These are phyloP conservation scores for Oscheius sp. DNA, from an alignment of 1,140 invertebrate species.

Conservation along the genomic window DNA sequence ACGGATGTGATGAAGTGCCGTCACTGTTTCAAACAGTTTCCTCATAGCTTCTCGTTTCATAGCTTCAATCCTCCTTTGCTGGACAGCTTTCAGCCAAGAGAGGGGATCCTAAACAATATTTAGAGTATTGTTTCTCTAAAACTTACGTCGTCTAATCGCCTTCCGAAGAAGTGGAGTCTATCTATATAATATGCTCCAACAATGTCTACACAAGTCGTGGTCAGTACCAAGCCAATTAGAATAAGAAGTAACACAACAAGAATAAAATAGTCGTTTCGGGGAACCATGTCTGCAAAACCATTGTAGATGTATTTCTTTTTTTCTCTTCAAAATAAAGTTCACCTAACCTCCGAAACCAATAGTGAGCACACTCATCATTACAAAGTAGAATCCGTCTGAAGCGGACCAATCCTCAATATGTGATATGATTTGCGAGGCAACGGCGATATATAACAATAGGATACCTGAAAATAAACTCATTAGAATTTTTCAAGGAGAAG, in stretches of 20 bases:
- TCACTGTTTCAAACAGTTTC: constrained; percentile 60
- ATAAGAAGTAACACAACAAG: constrained; percentile 48
- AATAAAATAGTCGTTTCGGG: constrained; percentile 52
- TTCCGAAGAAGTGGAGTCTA: constrained; percentile 57
- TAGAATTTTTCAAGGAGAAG: neutral
- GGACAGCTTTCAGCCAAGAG: constrained; percentile 59
- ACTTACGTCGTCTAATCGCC: constrained; percentile 54
- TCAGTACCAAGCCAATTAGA: constrained; percentile 51
- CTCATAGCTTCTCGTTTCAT: constrained; percentile 61
- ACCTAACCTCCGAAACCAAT: constrained; percentile 57
- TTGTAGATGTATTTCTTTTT: neutral
- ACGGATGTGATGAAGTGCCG: constrained; percentile 54
- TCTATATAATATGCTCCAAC: constrained; percentile 61
- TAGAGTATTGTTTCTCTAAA: neutral
- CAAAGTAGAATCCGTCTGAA: constrained; percentile 55
- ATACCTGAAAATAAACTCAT: constrained; percentile 41
- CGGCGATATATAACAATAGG: constrained; percentile 49
- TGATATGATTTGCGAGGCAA: constrained; percentile 50
- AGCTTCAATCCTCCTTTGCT: constrained; percentile 58
- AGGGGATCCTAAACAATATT: constrained; percentile 53
- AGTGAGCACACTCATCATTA: constrained; percentile 59
- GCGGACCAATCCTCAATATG: constrained; percentile 51
- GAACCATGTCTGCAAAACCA: constrained; percentile 49
- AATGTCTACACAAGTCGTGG: constrained; percentile 58
- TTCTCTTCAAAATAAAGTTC: neutral